Conservation (phyloP, 2,888 invertebrate species). For the Mermis nigrescens region DNA sequence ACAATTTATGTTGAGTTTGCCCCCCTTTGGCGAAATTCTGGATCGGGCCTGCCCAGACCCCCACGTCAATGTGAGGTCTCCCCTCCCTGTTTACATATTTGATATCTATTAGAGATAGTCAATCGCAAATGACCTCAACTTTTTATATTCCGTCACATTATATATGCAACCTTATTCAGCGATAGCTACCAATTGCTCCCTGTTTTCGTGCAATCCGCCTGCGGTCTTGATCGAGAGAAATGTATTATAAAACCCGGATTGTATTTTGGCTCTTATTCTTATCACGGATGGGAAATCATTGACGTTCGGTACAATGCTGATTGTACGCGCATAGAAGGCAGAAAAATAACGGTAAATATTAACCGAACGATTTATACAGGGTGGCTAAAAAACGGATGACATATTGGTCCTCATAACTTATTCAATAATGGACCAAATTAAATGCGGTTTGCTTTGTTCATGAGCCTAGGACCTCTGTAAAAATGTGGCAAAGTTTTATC, state of each 20-base stretch:
- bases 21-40: too few species aligned
- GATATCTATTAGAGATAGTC: too few species aligned
- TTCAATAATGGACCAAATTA: background rate
- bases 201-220: too few species aligned
- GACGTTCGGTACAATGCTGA: background rate
- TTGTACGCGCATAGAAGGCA: background rate
- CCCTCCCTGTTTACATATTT: too few species aligned
- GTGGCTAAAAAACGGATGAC: background rate
- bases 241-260: background rate
- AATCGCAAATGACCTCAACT: too few species aligned
- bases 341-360: background rate
- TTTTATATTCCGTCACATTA: too few species aligned
- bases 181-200: too few species aligned
- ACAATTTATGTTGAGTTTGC: too few species aligned
- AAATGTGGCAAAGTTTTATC: background rate
- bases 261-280: background rate
- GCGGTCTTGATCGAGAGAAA: too few species aligned
- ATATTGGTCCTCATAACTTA: background rate
- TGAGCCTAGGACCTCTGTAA: background rate
- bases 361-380: background rate
- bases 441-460: background rate
- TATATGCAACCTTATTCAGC: too few species aligned
- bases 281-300: background rate
- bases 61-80: too few species aligned
- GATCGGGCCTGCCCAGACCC: too few species aligned